Evolutionary conservation across 2,797 vertebrate species (phyloP), one percentile per base, ranked within the genome.

Genomic region (Vipera ursinii): DNA sequence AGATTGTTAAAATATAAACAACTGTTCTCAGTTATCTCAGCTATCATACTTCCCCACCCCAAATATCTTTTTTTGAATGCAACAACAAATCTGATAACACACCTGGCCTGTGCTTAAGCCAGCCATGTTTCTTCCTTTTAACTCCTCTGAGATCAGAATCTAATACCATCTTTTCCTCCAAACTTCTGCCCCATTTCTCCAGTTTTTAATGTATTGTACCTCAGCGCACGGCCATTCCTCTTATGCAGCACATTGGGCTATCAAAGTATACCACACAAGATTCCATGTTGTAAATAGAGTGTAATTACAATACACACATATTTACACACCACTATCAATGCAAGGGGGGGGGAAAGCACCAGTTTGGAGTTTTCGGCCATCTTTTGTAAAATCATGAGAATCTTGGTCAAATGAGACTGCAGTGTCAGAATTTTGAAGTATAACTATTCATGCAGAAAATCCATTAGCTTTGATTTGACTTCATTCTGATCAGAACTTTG

Each of bases 221-320:
- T 13, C 57, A 85, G 51, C 85, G 17, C 69, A 91, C 48, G 63
- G 69, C 63, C 63, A 69, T 73, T 91, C 85, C 24, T 85, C 89
- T 91, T 88, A 65, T 85, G 88, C 48, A 88, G 24, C 88, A 85
- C 82, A 73, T 86, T 61, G 69, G 57, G 44, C 92, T 88, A 73
- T 93, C 88, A 93, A 91, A 93, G 32, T 91, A 91, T 89, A 85
- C 48, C 82, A 48, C 89, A 88, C 61, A 60, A 91, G 88, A 91
- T 88, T 56, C 48, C 56, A n/a, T 63, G 20, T 57, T 63, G 55
- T n/a, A 20, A 82, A 28, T 85, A 59, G 56, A 38, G 20, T 24
- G 51, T 32, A 91, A 65, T 93, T 59, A 85, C 69, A 51, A 24
- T 14, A 44, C 15, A 15, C 28, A 17, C n/a, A 32, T 1, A 24